Evolutionary conservation across 2,797 vertebrate genomes (phyloP).

Genomic region (Hybognathus amarus): DNA sequence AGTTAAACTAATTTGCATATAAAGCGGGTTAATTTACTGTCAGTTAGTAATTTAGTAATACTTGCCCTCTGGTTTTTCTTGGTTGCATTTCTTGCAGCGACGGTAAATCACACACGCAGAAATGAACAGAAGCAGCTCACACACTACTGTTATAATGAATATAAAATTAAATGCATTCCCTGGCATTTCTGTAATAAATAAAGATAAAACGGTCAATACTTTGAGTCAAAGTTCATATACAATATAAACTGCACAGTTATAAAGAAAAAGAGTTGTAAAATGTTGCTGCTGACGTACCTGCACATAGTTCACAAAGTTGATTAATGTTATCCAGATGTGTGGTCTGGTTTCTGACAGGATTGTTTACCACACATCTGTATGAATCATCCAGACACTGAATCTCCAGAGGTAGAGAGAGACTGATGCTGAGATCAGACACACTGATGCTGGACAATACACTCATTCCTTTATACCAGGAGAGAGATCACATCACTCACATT

Average conservation of each 20-base stretch:
- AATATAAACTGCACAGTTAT: background rate
- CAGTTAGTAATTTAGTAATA: background rate
- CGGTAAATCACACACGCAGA: background rate
- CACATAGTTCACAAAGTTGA: accelerated
- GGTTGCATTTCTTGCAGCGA: background rate
- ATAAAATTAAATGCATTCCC: background rate
- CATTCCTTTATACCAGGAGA: background rate
- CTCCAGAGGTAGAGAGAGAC: conserved; percentile 5
- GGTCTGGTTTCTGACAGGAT: background rate
- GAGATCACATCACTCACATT: background rate
- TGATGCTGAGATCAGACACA: conserved; percentile 11
- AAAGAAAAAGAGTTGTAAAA: background rate
- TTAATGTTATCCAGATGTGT: background rate
- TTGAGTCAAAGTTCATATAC: background rate
- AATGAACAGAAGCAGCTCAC: background rate
- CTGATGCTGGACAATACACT: conserved; percentile 12
- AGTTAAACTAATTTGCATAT: too few relatives aligned
- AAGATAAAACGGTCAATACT: background rate
- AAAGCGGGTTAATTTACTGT: too few relatives aligned
- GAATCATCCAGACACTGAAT: background rate
- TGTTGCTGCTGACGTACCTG: background rate
- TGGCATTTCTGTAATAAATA: background rate
- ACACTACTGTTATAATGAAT: background rate
- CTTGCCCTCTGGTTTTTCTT: background rate
- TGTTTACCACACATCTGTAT: background rate